Base-by-base conservation (phyloP, 2,113 vertebrate genomes). In the Falcunculus frontatus region DNA sequence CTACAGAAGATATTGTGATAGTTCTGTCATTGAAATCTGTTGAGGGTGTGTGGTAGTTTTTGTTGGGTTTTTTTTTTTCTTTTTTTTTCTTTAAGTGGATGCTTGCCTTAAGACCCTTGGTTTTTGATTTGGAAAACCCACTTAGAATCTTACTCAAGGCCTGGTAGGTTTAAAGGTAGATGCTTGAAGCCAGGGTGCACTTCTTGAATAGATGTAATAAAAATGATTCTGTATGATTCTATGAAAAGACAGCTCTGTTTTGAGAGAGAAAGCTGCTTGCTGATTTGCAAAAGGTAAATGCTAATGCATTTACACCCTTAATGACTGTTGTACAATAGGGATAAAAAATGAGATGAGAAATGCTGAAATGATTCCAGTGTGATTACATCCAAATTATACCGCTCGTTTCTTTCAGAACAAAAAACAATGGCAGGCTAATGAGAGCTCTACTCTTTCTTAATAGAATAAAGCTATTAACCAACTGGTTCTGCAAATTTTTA, bases 371-470 rank as follows among this genome's bases (percentile, higher is more conserved):
- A 84, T 95, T 94, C 67, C 56, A 88, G 47, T 74, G 59, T 96
- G 92, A 96, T 91, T 87, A 49, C 22, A 63, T 76, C 75, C 63
- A 85, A 93, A 94, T 94, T 88, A 92, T 62, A 76, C n/a, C 79
- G 64, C 75, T 92, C 1, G 0, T 49, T 84, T 80, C 59, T 95
- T 93, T 94, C 76, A 90, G 68, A 96, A 75, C 41, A 86, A 70
- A 77, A 92, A 95, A 92, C 42, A 88, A 55, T 78, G 26, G 39
- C 68, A 84, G 72, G 20, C 52, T 94, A 94, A 92, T 89, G 86
- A 95, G 75, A 80, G 39, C 68, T 85, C 67, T 77, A 68, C 52
- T 59, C 70, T 80, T 94, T 87, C 44, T 11, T 88, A 92, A 81
- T 78, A 89, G 65, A 84, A 75, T 94, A 76, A 94, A 80, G 37